Evolutionary conservation across 2,113 vertebrate species (phyloP), one percentile per base, ranked within the genome.

Genomic region (Verasper variegatus): DNA sequence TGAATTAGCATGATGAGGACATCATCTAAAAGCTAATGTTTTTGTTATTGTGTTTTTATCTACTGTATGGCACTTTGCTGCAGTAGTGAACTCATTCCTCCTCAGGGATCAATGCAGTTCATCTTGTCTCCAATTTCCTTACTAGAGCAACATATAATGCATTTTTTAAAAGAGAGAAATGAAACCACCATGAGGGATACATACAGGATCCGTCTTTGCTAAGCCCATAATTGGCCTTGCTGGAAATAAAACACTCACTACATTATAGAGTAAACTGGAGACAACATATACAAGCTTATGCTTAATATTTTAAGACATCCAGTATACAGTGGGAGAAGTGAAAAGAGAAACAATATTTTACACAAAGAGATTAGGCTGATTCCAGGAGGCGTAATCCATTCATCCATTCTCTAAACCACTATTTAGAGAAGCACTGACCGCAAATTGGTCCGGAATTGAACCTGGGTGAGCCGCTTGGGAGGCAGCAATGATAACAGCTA

Each of bases 1-100:
- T 54, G 23, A 52, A 78, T 85, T 74, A 71, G 61, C 65, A 51
- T 45, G 60, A 82, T 75, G 55, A 68, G 12, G 51, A 78, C 10
- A 24, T 73, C 64, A 70, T 58, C 54, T 55, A 70, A 62, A 67
- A 76, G 63, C 23, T n/a, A 31, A 45, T 70, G 59, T 68, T 83
- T 68, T 67, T 58, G 54, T 76, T 85, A 70, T 31, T 74, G 35
- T 61, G 20, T 68, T 68, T 69, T 74, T 27, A 74, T 60, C 57
- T 20, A 59, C 51, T 74, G 40, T 52, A 7, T 42, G 31, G 31
- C 10, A 5, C 62, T 47, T 61, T 78, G 35, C 40, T 58, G 52
- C 51, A 18, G 64, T 51, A n/a, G 65, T 27, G 59, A 54, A 54
- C 42, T 55, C 9, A 63, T 26, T 80, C 74, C 51, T 56, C 63